These are phyloP conservation scores for Lasioglossum lativentre DNA, from an alignment of 2,888 invertebrate genomes.

Conservation along the genomic window DNA sequence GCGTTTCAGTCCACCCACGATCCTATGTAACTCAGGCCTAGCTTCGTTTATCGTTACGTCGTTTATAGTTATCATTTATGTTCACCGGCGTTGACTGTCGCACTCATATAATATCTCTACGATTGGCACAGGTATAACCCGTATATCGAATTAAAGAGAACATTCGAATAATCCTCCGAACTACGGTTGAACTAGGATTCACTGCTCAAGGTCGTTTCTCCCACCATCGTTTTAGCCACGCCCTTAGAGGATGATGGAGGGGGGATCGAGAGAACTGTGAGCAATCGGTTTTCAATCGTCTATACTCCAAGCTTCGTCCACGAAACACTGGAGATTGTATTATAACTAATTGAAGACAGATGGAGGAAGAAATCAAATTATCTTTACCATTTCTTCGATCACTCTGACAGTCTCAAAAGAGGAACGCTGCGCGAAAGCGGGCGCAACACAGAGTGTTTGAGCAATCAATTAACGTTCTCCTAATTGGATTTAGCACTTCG, in stretches of 20 bases:
- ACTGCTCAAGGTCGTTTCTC: background rate
- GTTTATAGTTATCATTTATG: conserved; percentile 47
- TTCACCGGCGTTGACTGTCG: conserved; percentile 17
- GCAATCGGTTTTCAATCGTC: background rate
- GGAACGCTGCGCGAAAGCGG: background rate
- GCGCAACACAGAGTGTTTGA: background rate
- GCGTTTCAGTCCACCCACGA: conserved; percentile 20
- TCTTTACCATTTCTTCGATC: background rate
- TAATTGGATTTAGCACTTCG: background rate
- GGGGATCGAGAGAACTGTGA: background rate
- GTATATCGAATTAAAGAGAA: background rate
- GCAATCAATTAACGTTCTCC: background rate
- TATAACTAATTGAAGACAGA: background rate
- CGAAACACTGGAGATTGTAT: background rate
- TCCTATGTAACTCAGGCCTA: conserved; percentile 73
- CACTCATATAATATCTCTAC: background rate
- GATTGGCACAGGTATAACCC: conserved; percentile 7
- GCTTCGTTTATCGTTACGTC: conserved; percentile 72
- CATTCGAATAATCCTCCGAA: background rate
- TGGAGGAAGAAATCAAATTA: background rate
- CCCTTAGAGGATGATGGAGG: background rate
- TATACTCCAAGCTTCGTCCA: background rate
- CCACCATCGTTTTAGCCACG: background rate
- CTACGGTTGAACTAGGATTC: background rate
- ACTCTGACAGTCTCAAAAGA: background rate